Evolutionary conservation across 2,797 vertebrate genomes (phyloP).

Genomic region (Fringilla coelebs): DNA sequence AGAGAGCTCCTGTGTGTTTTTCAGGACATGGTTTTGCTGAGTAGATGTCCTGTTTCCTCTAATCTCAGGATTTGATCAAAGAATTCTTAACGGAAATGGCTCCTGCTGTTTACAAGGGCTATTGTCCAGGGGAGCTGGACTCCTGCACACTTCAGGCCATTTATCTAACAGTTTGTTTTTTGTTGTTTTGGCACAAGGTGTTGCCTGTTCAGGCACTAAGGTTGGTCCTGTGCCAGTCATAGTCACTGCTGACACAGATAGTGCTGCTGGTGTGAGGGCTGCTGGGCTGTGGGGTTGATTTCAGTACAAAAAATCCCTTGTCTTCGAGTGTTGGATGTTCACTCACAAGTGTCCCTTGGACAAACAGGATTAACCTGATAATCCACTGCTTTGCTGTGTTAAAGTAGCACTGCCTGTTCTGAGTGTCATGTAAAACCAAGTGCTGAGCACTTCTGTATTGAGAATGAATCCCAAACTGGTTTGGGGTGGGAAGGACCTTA

Average conservation of each 20-base stretch:
- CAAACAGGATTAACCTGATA: background rate
- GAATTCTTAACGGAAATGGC: background rate
- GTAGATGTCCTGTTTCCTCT: background rate
- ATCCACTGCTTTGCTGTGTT: background rate
- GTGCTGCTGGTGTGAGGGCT: background rate
- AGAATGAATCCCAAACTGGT: background rate
- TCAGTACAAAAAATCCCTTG: background rate
- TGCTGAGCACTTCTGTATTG: fast-evolving
- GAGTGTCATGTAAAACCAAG: background rate
- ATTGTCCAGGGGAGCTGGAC: background rate
- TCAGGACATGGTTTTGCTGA: background rate
- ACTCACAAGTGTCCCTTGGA: background rate
- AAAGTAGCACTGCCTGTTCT: background rate
- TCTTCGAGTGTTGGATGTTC: conserved; percentile 35
- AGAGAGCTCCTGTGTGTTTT: background rate
- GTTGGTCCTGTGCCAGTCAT: background rate
- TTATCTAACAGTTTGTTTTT: background rate
- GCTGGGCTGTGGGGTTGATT: background rate
- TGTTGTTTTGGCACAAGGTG: background rate
- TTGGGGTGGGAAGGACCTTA: background rate
- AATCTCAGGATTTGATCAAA: conserved; percentile 1
- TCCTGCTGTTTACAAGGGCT: background rate
- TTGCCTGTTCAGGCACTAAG: background rate
- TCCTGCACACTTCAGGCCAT: background rate
- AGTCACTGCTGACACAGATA: background rate